Base-by-base conservation (phyloP, 2,888 invertebrate species). In the Conistra vaccinii region DNA sequence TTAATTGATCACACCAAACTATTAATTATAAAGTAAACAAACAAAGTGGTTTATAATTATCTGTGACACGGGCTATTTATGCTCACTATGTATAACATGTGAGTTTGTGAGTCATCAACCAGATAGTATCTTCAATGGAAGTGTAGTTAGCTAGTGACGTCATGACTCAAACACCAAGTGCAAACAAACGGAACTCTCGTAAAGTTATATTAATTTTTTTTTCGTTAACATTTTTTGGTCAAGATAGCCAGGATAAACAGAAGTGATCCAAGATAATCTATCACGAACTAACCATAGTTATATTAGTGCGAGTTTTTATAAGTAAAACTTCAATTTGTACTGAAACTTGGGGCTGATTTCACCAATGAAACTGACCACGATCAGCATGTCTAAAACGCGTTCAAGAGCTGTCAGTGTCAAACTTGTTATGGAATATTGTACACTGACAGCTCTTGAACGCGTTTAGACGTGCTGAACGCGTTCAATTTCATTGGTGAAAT, bases 21-120 rank as follows among this genome's bases (percentile, higher is more conserved):
- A 55, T 68, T 79, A 82, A 70, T 69, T 51, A 70, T 5, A n/a
- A 53, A 26, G 66, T 78, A 83, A 78, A 80, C 79, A 83, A 71
- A 69, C 63, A 1, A 10, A 48, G 48, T 60, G 51, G 66, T 83
- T 71, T 71, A 66, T 61, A 78, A 42, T 83, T 69, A 78, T 83
- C 66, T 70, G 17, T 23, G 42, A 71, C 66, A 78, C 62, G 57
- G 12, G 80, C 42, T 83, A 82, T 82, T 69, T 76, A 55, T 65
- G 42, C 12, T 45, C 23, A 20, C 53, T 26, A 14, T 4, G 51
- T 62, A 12, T 26, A 51, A 53, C 79, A 53, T 35, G 23, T 32
- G 29, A 35, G n/a, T 48, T 3, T 1, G 61, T 79, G 78, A 82
- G 39, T 83, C 83, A 79, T 51, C 32, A 35, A 29, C 35, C 32